Percentiles rank a stretch among this genome's conserved stretches.
Evolutionary conservation across 2,113 vertebrate genomes (phyloP).

Genomic region (Bubo bubo): DNA sequence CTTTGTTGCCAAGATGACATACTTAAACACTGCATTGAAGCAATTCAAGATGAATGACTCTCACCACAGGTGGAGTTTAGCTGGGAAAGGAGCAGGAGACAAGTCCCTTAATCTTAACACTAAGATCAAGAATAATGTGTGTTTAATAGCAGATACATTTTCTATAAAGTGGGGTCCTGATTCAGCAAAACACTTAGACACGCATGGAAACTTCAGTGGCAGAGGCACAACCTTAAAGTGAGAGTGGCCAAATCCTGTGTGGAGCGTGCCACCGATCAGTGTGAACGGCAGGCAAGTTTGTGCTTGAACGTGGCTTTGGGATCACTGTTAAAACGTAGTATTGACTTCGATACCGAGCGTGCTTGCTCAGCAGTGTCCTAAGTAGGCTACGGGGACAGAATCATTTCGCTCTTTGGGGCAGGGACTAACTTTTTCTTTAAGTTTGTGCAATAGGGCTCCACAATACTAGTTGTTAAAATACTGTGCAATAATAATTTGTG

Average conservation of each 20-base stretch:
- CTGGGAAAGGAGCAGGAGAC: neutral
- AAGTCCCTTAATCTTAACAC: neutral
- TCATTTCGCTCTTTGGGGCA: neutral
- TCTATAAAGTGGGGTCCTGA: neutral
- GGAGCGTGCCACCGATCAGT: neutral
- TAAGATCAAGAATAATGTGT: neutral
- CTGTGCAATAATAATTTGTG: neutral
- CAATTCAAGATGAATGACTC: constrained; percentile 26
- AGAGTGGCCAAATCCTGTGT: neutral
- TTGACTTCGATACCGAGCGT: neutral
- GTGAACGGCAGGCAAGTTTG: neutral
- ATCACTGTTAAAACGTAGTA: neutral
- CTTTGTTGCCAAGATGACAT: neutral
- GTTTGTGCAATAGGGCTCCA: neutral
- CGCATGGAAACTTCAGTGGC: neutral
- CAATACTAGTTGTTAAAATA: neutral
- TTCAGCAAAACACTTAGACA: neutral
- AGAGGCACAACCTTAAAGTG: neutral
- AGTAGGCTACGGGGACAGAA: neutral
- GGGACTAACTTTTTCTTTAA: neutral
- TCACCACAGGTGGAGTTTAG: neutral
- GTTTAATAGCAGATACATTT: neutral
- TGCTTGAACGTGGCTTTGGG: neutral
- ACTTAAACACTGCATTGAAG: constrained; percentile 18
- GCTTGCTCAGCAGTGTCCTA: neutral